Conservation (phyloP, 2,888 invertebrate species). For the Epistrophella euchroma region DNA sequence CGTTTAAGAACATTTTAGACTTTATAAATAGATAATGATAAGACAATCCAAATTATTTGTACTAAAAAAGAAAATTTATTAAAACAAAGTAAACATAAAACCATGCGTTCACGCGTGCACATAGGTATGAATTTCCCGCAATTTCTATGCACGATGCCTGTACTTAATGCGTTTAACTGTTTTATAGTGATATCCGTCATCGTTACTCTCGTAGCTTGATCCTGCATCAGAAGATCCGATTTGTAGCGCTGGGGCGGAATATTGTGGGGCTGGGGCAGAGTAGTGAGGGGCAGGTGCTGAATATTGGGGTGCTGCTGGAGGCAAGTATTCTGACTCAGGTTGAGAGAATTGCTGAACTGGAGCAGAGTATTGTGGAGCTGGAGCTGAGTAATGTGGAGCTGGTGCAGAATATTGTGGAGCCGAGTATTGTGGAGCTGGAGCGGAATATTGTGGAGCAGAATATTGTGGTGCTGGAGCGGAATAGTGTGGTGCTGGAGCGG, state of each 20-base stretch:
- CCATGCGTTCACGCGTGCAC: constrained; percentile 49
- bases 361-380: constrained; percentile 13
- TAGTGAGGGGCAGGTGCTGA: constrained; percentile 33
- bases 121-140: constrained; percentile 8
- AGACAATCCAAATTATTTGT: neutral
- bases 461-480: constrained; percentile 14
- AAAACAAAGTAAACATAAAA: constrained; percentile 59
- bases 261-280: constrained; percentile 29
- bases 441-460: constrained; percentile 8
- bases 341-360: constrained; percentile 2
- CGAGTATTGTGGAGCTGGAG: constrained; percentile 8
- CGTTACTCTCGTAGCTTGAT: constrained; percentile 50
- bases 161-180: constrained; percentile 76
- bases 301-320: constrained; percentile 5
- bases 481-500: constrained; percentile 35
- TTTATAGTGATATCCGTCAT: constrained; percentile 77
- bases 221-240: constrained; percentile 28
- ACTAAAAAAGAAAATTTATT: constrained; percentile 61
- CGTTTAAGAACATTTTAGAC: too few relatives aligned
- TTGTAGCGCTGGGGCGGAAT: neutral
- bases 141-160: constrained; percentile 72
- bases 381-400: constrained; percentile 27
- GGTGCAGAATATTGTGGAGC: neutral
- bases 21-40: too few relatives aligned
- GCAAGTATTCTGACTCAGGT: too few relatives aligned